Percentiles rank a stretch among this genome's conserved stretches.
Conservation (phyloP, 1,140 invertebrate genomes). For the Drosophila repleta region DNA sequence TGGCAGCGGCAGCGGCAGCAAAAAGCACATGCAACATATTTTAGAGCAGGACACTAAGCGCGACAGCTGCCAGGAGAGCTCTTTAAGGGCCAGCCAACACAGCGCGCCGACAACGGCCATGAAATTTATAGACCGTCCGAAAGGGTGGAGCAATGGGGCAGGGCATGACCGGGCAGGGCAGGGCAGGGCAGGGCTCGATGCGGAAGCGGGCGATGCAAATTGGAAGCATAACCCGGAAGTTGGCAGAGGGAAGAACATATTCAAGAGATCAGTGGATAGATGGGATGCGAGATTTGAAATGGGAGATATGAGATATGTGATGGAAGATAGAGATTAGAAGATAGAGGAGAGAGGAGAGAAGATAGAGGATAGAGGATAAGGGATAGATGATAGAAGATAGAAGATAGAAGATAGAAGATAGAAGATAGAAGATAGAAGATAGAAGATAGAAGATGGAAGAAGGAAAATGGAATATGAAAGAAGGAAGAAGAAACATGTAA, state of each 20-base stretch:
- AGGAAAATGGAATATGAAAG: too few relatives aligned
- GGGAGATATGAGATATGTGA: neutral
- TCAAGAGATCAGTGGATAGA: neutral
- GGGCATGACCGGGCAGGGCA: too few relatives aligned
- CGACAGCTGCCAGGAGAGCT: slow-evolving; percentile 36
- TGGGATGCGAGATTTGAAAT: neutral
- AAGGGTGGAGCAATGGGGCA: neutral
- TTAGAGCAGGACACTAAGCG: slow-evolving; percentile 35
- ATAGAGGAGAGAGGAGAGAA: too few relatives aligned
- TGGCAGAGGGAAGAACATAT: neutral
- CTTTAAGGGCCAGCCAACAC: slow-evolving; percentile 29
- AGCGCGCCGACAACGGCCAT: slow-evolving; percentile 8
- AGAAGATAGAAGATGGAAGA: too few relatives aligned
- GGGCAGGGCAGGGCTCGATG: neutral
- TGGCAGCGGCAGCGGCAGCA: slow-evolving; percentile 13
- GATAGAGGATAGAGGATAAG: too few relatives aligned
- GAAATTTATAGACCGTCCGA: slow-evolving; percentile 42
- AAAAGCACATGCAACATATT: slow-evolving; percentile 45
- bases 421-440: too few relatives aligned
- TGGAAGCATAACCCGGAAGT: slow-evolving; percentile 11
- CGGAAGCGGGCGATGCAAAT: slow-evolving; percentile 25
- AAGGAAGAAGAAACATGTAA: too few relatives aligned
- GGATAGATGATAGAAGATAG: too few relatives aligned
- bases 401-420: too few relatives aligned
- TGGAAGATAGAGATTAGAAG: too few relatives aligned